Evolutionary conservation across 2,888 invertebrate genomes (phyloP).

Genomic region (Flexamia atlantica): DNA sequence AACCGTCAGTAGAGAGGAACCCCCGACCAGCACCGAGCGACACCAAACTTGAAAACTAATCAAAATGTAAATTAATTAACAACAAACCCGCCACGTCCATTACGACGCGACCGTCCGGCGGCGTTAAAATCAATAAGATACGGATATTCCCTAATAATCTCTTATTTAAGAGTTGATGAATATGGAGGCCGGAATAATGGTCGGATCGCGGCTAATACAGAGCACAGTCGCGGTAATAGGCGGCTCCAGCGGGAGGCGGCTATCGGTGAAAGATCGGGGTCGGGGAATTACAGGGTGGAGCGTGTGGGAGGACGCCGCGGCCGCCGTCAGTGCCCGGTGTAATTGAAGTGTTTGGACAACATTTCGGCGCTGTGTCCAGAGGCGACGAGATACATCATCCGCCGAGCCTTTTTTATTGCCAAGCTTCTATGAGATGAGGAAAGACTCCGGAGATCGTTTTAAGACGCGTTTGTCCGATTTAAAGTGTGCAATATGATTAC

Average conservation of each 20-base stretch:
- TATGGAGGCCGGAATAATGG: conserved; percentile 41
- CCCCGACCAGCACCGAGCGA: too few relatives aligned
- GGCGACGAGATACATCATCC: too few relatives aligned
- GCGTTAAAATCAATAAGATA: conserved; percentile 53
- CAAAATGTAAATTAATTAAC: conserved; percentile 56
- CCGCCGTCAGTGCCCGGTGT: background rate
- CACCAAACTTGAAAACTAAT: conserved; percentile 48
- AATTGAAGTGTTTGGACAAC: conserved; percentile 35
- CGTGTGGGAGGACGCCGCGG: conserved; percentile 21
- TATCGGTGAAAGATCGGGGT: conserved; percentile 38
- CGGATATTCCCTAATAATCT: conserved; percentile 57
- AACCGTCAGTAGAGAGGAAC: too few relatives aligned
- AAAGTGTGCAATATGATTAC: too few relatives aligned
- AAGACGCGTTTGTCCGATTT: too few relatives aligned
- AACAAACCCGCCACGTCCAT: conserved; percentile 35
- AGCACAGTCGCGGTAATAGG: too few relatives aligned
- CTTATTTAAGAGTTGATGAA: conserved; percentile 58
- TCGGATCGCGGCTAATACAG: conserved; percentile 40
- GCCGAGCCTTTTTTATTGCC: too few relatives aligned
- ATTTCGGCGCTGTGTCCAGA: background rate
- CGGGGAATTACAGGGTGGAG: conserved; percentile 2
- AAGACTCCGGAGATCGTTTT: too few relatives aligned
- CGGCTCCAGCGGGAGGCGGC: background rate
- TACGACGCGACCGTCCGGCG: conserved; percentile 3
- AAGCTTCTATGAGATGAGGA: too few relatives aligned